phyloP scores from a whole-genome alignment of 2,888 invertebrate genomes.

The Sympetrum striolatum region DNA sequence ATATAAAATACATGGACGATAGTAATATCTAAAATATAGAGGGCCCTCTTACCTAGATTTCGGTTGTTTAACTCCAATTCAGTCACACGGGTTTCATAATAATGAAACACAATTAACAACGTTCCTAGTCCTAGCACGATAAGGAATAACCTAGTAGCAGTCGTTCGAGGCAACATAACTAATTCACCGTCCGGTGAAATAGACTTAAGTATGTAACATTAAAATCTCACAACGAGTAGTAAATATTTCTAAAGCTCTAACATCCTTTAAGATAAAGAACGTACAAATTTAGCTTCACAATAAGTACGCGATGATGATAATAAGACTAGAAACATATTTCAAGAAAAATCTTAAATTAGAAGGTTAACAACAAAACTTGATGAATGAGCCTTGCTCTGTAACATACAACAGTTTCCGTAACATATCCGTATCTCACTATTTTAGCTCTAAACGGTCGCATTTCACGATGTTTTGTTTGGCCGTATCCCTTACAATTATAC shows the following conservation, averaged over 20 bases:
- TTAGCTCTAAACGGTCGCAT: background rate
- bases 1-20: background rate
- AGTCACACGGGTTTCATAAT: slow-evolving; percentile 58
- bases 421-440: background rate
- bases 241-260: background rate
- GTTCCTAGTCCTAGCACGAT: slow-evolving; percentile 54
- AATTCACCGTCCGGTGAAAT: slow-evolving; percentile 16
- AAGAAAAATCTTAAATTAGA: background rate
- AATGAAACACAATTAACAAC: slow-evolving; percentile 56
- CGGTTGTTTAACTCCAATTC: slow-evolving; percentile 57
- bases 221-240: background rate
- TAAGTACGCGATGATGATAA: background rate
- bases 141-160: slow-evolving; percentile 43
- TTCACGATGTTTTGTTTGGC: background rate
- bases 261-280: background rate
- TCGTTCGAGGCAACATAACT: slow-evolving; percentile 44
- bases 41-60: slow-evolving; percentile 55
- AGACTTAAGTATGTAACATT: background rate
- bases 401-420: background rate
- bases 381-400: background rate
- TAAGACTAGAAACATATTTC: background rate
- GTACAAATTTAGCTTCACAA: background rate
- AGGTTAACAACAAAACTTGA: background rate
- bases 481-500: too few species aligned
- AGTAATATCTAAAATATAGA: too few species aligned